Conservation (phyloP, 2,888 invertebrate genomes). For the Protonemura montana region DNA sequence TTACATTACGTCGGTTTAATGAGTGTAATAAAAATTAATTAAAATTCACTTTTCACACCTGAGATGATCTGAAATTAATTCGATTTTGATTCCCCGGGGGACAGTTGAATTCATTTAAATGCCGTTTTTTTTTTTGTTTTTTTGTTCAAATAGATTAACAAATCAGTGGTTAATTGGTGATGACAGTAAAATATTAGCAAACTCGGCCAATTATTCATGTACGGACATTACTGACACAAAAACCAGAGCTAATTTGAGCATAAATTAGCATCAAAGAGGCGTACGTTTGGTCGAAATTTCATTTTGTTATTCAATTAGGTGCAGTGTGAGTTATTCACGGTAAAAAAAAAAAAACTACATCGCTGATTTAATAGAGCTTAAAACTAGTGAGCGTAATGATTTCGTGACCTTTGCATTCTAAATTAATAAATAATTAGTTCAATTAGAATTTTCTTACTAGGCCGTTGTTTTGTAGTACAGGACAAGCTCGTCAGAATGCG, state of each 20-base stretch:
- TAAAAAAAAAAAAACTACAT: too few relatives aligned
- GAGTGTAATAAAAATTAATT: neutral
- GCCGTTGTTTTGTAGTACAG: neutral
- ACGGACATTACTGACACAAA: neutral
- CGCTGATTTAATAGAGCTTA: neutral
- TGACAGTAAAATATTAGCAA: neutral
- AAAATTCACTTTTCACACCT: slow-evolving; percentile 7
- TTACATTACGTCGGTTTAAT: neutral
- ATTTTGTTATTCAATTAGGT: too few relatives aligned
- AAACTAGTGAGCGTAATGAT: neutral
- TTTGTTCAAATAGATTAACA: too few relatives aligned
- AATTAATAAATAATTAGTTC: neutral
- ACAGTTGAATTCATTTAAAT: neutral
- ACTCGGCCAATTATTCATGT: neutral
- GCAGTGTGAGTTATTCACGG: too few relatives aligned
- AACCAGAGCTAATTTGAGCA: neutral
- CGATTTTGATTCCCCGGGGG: neutral
- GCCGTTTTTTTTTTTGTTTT: neutral
- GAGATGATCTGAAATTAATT: neutral
- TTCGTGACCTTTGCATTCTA: neutral
- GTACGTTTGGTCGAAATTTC: too few relatives aligned
- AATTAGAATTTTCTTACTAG: neutral
- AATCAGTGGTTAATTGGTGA: neutral
- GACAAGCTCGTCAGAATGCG: neutral
- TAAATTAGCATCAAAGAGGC: neutral